These are phyloP conservation scores for Agelaius tricolor DNA, from an alignment of 2,113 vertebrate species.

Conservation along the genomic window DNA sequence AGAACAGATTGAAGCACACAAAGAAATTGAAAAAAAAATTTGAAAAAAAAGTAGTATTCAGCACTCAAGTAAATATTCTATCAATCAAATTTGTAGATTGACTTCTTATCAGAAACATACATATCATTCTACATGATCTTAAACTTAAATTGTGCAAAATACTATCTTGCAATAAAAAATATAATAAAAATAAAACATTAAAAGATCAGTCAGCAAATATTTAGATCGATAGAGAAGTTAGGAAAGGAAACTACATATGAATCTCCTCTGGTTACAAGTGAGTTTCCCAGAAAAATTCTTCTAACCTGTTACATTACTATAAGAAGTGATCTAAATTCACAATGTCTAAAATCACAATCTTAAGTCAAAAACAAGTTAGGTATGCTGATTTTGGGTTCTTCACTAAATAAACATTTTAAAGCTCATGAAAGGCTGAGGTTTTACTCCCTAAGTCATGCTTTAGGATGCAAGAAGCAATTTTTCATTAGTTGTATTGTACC, in stretches of 20 bases:
- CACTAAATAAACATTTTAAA: neutral
- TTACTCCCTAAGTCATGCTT: neutral
- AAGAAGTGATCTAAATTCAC: neutral
- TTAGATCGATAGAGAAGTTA: neutral
- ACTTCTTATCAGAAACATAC: neutral
- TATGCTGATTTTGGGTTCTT: neutral
- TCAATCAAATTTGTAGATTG: neutral
- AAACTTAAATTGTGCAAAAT: neutral
- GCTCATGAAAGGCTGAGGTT: neutral
- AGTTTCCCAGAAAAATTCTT: neutral
- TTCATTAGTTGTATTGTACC: neutral
- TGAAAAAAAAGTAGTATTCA: neutral
- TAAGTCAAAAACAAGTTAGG: neutral
- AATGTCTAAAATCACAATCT: neutral
- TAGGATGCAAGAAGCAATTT: neutral
- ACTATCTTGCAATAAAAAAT: neutral
- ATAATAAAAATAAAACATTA: neutral
- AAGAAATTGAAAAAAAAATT: neutral
- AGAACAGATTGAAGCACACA: neutral
- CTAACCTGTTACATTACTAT: neutral
- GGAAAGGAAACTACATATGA: fast-evolving
- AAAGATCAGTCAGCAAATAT: neutral
- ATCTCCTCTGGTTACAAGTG: neutral
- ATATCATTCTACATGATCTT: neutral
- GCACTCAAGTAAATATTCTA: neutral